Base-by-base conservation (phyloP, 1,140 invertebrate species). In the Adoxophyes honmai region DNA sequence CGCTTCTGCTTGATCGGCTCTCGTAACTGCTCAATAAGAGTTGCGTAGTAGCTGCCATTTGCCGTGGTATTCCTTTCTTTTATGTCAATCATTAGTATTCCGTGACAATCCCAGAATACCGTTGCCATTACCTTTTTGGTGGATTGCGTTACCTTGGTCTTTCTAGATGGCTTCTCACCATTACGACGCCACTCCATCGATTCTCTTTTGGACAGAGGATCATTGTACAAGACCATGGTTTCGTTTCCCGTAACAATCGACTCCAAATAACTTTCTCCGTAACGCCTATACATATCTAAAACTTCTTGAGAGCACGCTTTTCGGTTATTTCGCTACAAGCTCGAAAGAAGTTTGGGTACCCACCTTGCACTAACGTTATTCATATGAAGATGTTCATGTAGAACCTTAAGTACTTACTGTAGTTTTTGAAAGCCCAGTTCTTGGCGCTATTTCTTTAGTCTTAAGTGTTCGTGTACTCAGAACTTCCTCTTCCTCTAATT, bases 261-360 rank as follows among this genome's bases (percentile, higher is more conserved):
- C 11, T 14, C 37, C 37, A 14, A 3, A 14, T 15, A 38, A 38
- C 37, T 14, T n/a, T n/a, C 7, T 38, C 13, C 13, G 13, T 38
- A 4, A 1, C 37, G 1, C 4, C 11, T 38, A 38, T 38, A n/a
- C 1, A 4, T 11, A 4, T 14, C 11, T 14, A 38, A 38, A 38
- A 38, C 37, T 38, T 38, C 37, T 38, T 38, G 37, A 38, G 0
- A 38, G 7, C 37, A 38, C 37, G 37, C 37, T 38, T 38, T 38
- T 14, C 37, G 37, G 0, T 38, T 11, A 38, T 0, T 38, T 38
- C 37, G 11, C 13, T 38, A 1, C 37, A 14, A 14, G 37, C 37
- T 38, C 11, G 37, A 38, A 14, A 38, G 37, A 13, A 38, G 37
- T 38, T 38, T 38, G 37, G 37, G 37, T 4, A 38, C 11, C 37